phyloP scores from a whole-genome alignment of 2,113 vertebrate species.

The Peromyscus polionotus region DNA sequence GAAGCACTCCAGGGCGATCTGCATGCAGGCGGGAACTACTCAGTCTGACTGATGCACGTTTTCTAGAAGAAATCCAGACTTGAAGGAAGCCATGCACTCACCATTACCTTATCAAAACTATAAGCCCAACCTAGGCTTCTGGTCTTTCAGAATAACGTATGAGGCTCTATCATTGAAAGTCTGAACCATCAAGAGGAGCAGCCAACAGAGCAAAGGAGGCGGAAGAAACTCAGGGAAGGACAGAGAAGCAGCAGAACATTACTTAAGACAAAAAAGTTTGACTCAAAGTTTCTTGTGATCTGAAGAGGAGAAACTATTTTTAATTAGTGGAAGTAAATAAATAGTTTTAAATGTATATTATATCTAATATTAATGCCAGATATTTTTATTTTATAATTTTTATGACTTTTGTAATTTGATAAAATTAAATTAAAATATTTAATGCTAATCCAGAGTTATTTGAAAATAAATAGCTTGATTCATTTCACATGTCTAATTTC shows the following conservation, averaged over 20 bases:
- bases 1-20: accelerated
- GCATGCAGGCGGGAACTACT: not conserved
- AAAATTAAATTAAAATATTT: not conserved
- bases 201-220: not conserved
- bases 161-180: accelerated
- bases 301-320: not conserved
- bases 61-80: not conserved
- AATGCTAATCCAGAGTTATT: not conserved
- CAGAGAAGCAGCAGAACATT: not conserved
- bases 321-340: not conserved
- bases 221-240: not conserved
- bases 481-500: not conserved
- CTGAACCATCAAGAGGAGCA: not conserved
- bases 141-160: not conserved
- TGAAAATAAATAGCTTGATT: not conserved
- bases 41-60: accelerated
- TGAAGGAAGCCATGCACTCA: not conserved
- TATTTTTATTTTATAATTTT: constrained; percentile 18
- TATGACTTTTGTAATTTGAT: not conserved
- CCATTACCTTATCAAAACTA: not conserved
- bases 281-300: not conserved
- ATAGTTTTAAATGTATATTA: not conserved
- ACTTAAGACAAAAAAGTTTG: not conserved
- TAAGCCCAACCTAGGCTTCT: not conserved
- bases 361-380: not conserved